Evolutionary conservation across 2,888 invertebrate species (phyloP).

Genomic region (Lithophane ornitopus): DNA sequence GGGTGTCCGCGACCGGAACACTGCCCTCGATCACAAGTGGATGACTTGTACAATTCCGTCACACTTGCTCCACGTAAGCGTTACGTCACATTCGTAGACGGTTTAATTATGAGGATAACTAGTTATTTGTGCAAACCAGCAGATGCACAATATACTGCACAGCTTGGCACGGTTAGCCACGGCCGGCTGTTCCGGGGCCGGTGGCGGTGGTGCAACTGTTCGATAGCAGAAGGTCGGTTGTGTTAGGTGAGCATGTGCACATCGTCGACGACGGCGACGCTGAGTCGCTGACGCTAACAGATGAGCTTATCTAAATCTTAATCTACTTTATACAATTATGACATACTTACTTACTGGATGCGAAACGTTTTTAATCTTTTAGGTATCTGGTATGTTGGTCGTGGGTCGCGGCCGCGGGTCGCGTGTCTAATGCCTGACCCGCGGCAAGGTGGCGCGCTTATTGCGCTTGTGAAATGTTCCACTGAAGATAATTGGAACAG

Average conservation of each 20-base stretch:
- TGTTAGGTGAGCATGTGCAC: slow-evolving; percentile 5
- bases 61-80: slow-evolving; percentile 6
- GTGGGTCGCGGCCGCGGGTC: slow-evolving; percentile 12
- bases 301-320: slow-evolving; percentile 26
- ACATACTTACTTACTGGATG: slow-evolving; percentile 4
- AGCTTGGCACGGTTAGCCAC: not conserved
- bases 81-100: slow-evolving; percentile 15
- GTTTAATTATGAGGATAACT: slow-evolving; percentile 26
- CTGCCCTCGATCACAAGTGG: slow-evolving; percentile 39
- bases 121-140: not conserved
- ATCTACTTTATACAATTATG: slow-evolving; percentile 14
- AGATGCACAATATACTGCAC: not conserved
- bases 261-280: not conserved
- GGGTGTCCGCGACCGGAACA: slow-evolving; percentile 26
- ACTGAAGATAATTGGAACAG: slow-evolving; percentile 53
- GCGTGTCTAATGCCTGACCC: slow-evolving; percentile 35
- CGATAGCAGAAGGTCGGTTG: not conserved
- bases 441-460: slow-evolving; percentile 31
- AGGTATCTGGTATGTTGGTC: not conserved
- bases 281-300: not conserved
- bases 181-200: not conserved
- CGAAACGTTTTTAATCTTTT: not conserved
- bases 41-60: slow-evolving; percentile 28
- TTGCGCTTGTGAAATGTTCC: slow-evolving; percentile 45
- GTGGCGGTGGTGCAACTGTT: not conserved